Evolutionary conservation across 2,797 vertebrate species (phyloP).

Genomic region (Sebastes melanostomus): DNA sequence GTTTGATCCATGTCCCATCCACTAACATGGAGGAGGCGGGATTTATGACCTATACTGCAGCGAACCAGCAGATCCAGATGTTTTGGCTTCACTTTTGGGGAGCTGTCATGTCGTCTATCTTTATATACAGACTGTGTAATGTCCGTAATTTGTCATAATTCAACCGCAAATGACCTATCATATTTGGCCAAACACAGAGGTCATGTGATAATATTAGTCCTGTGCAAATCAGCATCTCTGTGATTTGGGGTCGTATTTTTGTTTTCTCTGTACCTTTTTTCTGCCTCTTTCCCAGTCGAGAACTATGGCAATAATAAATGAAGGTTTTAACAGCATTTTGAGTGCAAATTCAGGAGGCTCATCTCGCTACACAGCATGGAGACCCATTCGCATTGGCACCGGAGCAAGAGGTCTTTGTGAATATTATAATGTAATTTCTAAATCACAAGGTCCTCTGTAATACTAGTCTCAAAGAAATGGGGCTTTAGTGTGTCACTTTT

Average conservation of each 20-base stretch:
- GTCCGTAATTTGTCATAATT: neutral
- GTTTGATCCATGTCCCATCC: too few relatives aligned
- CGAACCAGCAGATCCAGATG: too few relatives aligned
- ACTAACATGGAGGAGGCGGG: too few relatives aligned
- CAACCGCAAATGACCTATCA: neutral
- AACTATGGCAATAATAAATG: neutral
- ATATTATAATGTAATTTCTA: neutral
- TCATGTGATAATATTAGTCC: too few relatives aligned
- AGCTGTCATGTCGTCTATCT: too few relatives aligned
- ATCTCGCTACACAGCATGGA: neutral
- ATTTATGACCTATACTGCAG: too few relatives aligned
- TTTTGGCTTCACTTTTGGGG: too few relatives aligned
- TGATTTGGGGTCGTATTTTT: too few relatives aligned
- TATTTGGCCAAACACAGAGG: neutral
- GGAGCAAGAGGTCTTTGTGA: neutral
- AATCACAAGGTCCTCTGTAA: neutral
- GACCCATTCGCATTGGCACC: neutral
- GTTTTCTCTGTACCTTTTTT: neutral
- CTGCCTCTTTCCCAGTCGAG: neutral
- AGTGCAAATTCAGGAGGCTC: neutral
- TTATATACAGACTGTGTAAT: too few relatives aligned
- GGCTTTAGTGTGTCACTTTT: slow-evolving; percentile 14
- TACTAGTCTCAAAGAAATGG: neutral
- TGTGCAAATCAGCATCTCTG: too few relatives aligned
- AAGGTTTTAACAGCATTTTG: neutral